These are phyloP conservation scores for Lutjanus argentimaculatus DNA, from an alignment of 2,797 vertebrate species.

Conservation along the genomic window DNA sequence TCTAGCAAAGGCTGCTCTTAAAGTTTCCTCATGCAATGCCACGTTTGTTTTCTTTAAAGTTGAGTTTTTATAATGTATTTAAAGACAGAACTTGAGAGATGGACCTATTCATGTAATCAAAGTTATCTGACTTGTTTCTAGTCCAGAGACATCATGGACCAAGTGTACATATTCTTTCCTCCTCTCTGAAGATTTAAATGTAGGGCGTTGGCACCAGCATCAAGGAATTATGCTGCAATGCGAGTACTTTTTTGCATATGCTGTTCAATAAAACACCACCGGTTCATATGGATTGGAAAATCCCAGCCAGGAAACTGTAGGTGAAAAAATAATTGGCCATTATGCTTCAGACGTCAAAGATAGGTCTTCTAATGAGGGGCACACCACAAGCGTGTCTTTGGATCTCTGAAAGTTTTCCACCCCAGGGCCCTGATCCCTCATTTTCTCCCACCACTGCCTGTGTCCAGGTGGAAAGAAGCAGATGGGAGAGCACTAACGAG, in stretches of 20 bases:
- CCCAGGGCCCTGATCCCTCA: slow-evolving; percentile 48
- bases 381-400: slow-evolving; percentile 30
- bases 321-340: slow-evolving; percentile 46
- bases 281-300: slow-evolving; percentile 19
- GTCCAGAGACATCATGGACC: slow-evolving; percentile 13
- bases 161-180: background rate
- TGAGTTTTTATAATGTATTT: slow-evolving; percentile 42
- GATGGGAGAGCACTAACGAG: slow-evolving; percentile 78
- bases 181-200: slow-evolving; percentile 8
- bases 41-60: slow-evolving; percentile 20
- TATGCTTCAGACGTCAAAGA: slow-evolving; percentile 39
- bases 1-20: background rate
- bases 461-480: slow-evolving; percentile 80
- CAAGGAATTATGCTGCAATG: background rate
- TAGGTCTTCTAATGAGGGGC: slow-evolving; percentile 55
- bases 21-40: slow-evolving; percentile 1
- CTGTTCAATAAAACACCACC: slow-evolving; percentile 26
- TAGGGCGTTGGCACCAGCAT: slow-evolving; percentile 4
- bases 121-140: slow-evolving; percentile 15
- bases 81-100: slow-evolving; percentile 28
- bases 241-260: slow-evolving; percentile 7
- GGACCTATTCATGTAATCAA: slow-evolving; percentile 38
- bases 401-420: slow-evolving; percentile 48
- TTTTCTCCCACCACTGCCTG: slow-evolving; percentile 41
- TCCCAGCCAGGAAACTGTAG: slow-evolving; percentile 36